Percentiles rank a stretch among this genome's conserved stretches.
Conservation (phyloP, 2,888 invertebrate genomes). For the Stenolophus ochropezus region DNA sequence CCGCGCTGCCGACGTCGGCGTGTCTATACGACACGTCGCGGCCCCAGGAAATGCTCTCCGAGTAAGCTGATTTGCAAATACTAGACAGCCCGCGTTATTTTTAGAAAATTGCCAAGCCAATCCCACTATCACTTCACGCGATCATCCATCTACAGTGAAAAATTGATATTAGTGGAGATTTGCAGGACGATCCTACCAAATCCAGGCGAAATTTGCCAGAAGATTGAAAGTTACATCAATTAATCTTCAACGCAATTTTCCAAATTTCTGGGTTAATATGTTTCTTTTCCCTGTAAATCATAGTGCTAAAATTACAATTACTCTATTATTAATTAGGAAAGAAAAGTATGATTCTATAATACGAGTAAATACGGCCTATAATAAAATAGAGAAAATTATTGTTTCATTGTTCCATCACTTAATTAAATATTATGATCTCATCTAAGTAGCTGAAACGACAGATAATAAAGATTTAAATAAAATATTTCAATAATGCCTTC, state of each 20-base stretch:
- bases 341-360: too few species aligned
- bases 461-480: too few species aligned
- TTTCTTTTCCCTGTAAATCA: background rate
- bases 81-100: slow-evolving; percentile 3
- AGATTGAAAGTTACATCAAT: background rate
- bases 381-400: too few species aligned
- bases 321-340: too few species aligned
- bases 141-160: background rate
- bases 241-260: background rate
- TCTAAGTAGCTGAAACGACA: too few species aligned
- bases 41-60: background rate
- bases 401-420: too few species aligned
- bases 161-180: background rate
- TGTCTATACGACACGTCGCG: background rate
- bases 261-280: background rate
- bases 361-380: too few species aligned
- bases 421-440: too few species aligned
- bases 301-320: too few species aligned
- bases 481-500: too few species aligned
- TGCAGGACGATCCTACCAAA: background rate
- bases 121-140: background rate
- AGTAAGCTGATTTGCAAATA: slow-evolving; percentile 29
- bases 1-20: background rate
- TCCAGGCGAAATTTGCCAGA: background rate
- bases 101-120: slow-evolving; percentile 1